These are phyloP conservation scores for Caenorhabditis uteleia DNA, from an alignment of 2,888 invertebrate genomes.

Conservation along the genomic window DNA sequence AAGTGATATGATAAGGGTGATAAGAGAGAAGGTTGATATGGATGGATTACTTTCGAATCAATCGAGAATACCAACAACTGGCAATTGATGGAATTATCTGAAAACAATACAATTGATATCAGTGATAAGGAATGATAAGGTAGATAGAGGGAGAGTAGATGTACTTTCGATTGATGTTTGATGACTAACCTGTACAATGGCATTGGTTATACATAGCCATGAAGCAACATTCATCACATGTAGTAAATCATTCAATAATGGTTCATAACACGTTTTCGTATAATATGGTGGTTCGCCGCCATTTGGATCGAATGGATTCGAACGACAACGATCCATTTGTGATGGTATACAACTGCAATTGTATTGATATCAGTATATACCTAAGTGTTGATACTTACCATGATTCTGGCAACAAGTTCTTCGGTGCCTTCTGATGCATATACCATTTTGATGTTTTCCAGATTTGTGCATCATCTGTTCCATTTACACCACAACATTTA, in stretches of 20 bases:
- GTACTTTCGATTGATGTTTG: not conserved
- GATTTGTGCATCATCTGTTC: slow-evolving; percentile 62
- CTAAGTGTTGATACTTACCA: slow-evolving; percentile 16
- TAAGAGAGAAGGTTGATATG: slow-evolving; percentile 2
- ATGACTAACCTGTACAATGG: slow-evolving; percentile 53
- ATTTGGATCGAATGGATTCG: slow-evolving; percentile 22
- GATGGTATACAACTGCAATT: slow-evolving; percentile 45
- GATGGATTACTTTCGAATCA: slow-evolving; percentile 61
- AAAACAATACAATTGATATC: slow-evolving; percentile 23
- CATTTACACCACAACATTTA: slow-evolving; percentile 68
- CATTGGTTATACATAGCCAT: slow-evolving; percentile 61
- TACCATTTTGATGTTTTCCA: slow-evolving; percentile 69
- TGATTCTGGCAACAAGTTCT: slow-evolving; percentile 36
- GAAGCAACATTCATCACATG: slow-evolving; percentile 65
- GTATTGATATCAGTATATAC: no score
- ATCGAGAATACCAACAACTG: slow-evolving; percentile 58
- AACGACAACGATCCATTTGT: slow-evolving; percentile 30
- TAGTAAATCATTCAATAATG: slow-evolving; percentile 59
- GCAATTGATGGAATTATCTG: slow-evolving; percentile 64
- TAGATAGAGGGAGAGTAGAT: not conserved
- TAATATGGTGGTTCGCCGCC: slow-evolving; percentile 40
- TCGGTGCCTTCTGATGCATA: slow-evolving; percentile 61
- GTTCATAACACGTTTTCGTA: slow-evolving; percentile 64
- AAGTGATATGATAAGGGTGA: no score
- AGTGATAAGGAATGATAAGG: not conserved